Base-by-base conservation (phyloP, 2,113 vertebrate species). In the Eulemur macaco region DNA sequence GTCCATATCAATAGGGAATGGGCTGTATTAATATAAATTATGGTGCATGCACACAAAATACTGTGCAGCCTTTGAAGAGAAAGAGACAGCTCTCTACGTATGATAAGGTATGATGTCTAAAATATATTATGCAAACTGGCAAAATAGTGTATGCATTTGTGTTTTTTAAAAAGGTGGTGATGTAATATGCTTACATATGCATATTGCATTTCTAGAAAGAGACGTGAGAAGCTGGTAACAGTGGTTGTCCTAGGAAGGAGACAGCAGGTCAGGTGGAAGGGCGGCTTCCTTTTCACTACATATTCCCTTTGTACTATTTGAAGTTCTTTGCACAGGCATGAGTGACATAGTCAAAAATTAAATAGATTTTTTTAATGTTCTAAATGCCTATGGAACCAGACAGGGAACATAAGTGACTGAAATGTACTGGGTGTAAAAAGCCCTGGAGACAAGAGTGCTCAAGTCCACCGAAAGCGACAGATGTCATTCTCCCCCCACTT, bases 301-400 rank as follows among this genome's bases (percentile, higher is more conserved):
- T 18, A 23, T 34, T n/a, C 42, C 47, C 52, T 42, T 31, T 56
- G 9, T 66, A 5, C 15, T 7, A 5, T 63, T 39, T 47, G 23
- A 50, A 83, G 54, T 31, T 17, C 47, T 64, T 56, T 25, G 56
- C n/a, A 37, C 6, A 42, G 20, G 27, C 9, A 20, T 69, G 9
- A 71, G 68, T 94, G 84, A 56, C 63, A 78, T 2, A 8, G 54
- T 17, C 34, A 83, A 69, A 71, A 84, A 84, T 84, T 69, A 60
- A 92, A 78, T 66, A 80, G 89, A 56, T 37, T 42, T 76, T 74
- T 74, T 21, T 23, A 45, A 39, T 25, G n/a, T 71, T 52, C n/a
- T 66, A 66, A 68, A 60, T 60, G 54, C 69, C 52, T 66, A 4
- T 11, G 50, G 39, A 69, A 25, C 39, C 69, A 83, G 74, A 34